Evolutionary conservation across 1,140 invertebrate genomes (phyloP).

Genomic region (Drosophila orosa): DNA sequence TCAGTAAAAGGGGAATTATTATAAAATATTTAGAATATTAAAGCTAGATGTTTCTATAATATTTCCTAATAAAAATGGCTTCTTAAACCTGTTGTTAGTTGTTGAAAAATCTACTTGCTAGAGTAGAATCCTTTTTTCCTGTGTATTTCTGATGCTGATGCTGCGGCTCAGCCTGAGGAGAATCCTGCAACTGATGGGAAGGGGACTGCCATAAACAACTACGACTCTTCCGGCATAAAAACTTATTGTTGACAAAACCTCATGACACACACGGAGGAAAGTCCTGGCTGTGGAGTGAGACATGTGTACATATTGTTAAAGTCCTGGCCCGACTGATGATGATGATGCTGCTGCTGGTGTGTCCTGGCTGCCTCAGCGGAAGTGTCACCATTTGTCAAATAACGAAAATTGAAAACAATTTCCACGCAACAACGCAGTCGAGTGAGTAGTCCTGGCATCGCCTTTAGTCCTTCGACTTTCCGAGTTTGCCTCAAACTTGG

Average conservation of each 20-base stretch:
- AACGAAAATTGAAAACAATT: slow-evolving; percentile 84
- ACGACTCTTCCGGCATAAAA: slow-evolving; percentile 72
- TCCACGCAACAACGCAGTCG: slow-evolving; percentile 55
- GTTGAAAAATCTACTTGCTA: background rate
- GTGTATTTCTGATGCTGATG: slow-evolving; percentile 29
- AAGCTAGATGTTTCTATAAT: background rate
- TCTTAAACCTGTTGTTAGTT: background rate
- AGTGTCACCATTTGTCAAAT: slow-evolving; percentile 84
- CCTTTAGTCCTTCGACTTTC: slow-evolving; percentile 57
- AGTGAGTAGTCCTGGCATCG: slow-evolving; percentile 23
- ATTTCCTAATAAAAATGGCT: background rate
- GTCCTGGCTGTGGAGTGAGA: slow-evolving; percentile 18
- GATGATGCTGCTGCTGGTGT: slow-evolving; percentile 1
- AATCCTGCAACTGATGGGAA: slow-evolving; percentile 39
- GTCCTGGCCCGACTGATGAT: slow-evolving; percentile 43
- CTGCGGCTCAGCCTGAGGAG: slow-evolving; percentile 20
- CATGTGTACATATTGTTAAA: slow-evolving; percentile 71
- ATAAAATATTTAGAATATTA: background rate
- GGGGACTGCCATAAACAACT: slow-evolving; percentile 73
- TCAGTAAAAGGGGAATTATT: background rate
- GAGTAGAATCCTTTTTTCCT: background rate
- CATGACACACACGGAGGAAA: slow-evolving; percentile 62
- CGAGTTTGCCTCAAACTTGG: slow-evolving; percentile 22
- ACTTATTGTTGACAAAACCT: slow-evolving; percentile 82
- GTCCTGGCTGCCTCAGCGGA: slow-evolving; percentile 71